These are phyloP conservation scores for Galleria mellonella DNA, from an alignment of 1,140 invertebrate genomes.

Conservation along the genomic window DNA sequence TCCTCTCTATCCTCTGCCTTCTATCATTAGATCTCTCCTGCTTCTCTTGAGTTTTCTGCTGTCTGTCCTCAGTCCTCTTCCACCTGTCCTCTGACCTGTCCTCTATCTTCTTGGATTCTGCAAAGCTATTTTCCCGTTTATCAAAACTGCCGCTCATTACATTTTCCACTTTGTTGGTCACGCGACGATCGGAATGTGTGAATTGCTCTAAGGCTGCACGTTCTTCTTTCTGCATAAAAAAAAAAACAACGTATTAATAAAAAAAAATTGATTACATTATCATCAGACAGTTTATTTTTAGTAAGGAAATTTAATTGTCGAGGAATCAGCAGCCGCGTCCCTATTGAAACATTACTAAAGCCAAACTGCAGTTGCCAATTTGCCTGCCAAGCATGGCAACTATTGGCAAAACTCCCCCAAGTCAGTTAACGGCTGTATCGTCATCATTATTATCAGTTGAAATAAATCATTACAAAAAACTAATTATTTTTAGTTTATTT, in stretches of 20 bases:
- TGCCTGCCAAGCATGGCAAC: too few species aligned
- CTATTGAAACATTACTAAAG: too few species aligned
- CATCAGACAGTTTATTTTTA: conserved; percentile 2
- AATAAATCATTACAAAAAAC: too few species aligned
- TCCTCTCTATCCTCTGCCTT: conserved; percentile 57
- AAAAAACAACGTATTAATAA: too few species aligned
- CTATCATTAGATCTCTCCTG: conserved; percentile 10
- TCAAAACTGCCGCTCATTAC: conserved; percentile 5
- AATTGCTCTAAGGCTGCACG: conserved; percentile 55
- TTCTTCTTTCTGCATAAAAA: conserved; percentile 42
- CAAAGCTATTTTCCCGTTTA: neutral
- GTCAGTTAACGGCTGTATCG: too few species aligned
- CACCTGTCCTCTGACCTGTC: conserved; percentile 5
- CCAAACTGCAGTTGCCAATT: too few species aligned
- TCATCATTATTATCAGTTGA: too few species aligned
- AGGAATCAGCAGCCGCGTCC: too few species aligned
- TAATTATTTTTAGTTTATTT: neutral
- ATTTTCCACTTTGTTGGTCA: conserved; percentile 35
- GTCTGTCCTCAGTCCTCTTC: conserved; percentile 2
- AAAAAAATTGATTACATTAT: too few species aligned
- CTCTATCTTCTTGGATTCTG: conserved; percentile 55
- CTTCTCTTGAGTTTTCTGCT: neutral
- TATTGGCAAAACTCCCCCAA: too few species aligned
- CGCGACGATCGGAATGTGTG: conserved; percentile 48
- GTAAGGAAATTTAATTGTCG: too few species aligned